These are phyloP conservation scores for Nephrocerus scutellatus DNA, from an alignment of 2,888 invertebrate species.

Conservation along the genomic window DNA sequence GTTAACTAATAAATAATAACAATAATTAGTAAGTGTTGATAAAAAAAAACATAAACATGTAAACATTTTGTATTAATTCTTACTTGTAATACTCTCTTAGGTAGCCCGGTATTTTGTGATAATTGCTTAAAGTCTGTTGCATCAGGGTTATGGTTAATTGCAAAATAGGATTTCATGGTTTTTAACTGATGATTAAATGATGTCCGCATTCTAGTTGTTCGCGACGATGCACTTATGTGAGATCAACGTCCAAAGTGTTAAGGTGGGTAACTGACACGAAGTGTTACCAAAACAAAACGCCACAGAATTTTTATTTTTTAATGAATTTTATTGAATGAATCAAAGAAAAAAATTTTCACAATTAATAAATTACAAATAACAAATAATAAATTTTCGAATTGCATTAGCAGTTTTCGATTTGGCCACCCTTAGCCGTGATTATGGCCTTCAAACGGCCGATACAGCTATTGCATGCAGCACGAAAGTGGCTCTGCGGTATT, in stretches of 20 bases:
- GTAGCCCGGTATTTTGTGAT: slow-evolving; percentile 96
- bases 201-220: slow-evolving; percentile 95
- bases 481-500: too few relatives aligned
- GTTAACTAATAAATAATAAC: background rate
- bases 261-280: slow-evolving; percentile 80
- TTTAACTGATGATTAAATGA: slow-evolving; percentile 98
- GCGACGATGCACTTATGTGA: slow-evolving; percentile 69
- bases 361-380: too few relatives aligned
- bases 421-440: too few relatives aligned
- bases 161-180: slow-evolving; percentile 99
- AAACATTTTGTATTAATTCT: slow-evolving; percentile 16
- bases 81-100: slow-evolving; percentile 97
- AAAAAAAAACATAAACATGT: background rate
- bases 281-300: slow-evolving; percentile 77
- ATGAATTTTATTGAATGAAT: too few relatives aligned
- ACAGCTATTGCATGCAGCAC: too few relatives aligned
- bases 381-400: too few relatives aligned
- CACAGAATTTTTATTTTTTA: slow-evolving; percentile 1
- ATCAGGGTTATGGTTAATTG: slow-evolving; percentile 98
- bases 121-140: slow-evolving; percentile 97
- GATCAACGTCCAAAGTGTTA: slow-evolving; percentile 75
- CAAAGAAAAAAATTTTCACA: too few relatives aligned
- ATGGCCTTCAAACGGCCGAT: too few relatives aligned
- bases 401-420: too few relatives aligned
- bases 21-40: background rate